phyloP scores from a whole-genome alignment of 2,113 vertebrate genomes.

The Nesoenas mayeri region DNA sequence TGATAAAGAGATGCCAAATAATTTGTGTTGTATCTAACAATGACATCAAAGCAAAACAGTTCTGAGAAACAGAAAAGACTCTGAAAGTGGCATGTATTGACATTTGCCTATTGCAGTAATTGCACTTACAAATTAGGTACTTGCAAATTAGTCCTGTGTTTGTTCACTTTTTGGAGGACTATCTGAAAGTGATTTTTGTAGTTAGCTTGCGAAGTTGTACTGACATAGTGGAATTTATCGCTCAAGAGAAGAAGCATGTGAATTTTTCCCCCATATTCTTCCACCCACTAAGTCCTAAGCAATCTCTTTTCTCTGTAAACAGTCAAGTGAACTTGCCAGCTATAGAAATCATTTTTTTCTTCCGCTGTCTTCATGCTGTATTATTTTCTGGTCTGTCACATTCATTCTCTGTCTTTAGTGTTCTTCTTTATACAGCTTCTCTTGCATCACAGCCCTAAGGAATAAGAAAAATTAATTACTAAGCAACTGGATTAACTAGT shows the following conservation, averaged over 20 bases:
- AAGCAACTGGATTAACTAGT: neutral
- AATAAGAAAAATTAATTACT: neutral
- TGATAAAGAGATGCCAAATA: neutral
- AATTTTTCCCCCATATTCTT: neutral
- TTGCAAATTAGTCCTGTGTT: neutral
- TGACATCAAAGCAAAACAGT: neutral
- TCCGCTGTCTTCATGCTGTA: neutral
- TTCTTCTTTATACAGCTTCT: neutral
- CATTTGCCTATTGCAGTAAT: neutral
- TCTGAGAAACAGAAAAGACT: neutral
- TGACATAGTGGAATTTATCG: neutral
- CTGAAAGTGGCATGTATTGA: neutral
- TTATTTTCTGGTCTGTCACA: conserved; percentile 2
- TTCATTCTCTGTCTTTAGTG: neutral
- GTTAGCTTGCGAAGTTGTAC: neutral
- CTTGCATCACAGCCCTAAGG: neutral
- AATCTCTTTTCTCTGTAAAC: neutral
- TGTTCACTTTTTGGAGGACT: neutral
- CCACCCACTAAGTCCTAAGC: neutral
- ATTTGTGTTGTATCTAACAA: neutral
- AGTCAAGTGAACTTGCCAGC: neutral
- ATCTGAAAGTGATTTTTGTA: neutral
- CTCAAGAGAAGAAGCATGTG: neutral
- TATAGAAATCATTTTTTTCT: neutral
- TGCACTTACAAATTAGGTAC: neutral